These are phyloP conservation scores for Apamea sordens DNA, from an alignment of 2,888 invertebrate species.

Conservation along the genomic window DNA sequence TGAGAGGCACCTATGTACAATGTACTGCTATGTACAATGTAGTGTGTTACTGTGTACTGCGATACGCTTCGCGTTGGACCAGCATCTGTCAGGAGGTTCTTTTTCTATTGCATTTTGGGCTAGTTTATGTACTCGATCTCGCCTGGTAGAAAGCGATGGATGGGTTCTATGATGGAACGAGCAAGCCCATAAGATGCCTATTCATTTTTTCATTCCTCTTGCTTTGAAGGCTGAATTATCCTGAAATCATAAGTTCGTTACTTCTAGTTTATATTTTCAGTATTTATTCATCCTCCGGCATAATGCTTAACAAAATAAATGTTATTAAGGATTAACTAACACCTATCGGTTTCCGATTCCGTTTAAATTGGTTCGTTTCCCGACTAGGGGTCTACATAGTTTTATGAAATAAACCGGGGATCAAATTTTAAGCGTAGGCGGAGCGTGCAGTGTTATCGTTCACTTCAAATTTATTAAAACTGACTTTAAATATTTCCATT, in stretches of 20 bases:
- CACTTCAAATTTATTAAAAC: slow-evolving; percentile 19
- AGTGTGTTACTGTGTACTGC: too few species aligned
- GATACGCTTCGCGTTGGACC: neutral
- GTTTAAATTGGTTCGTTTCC: slow-evolving; percentile 47
- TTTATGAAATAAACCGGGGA: slow-evolving; percentile 46
- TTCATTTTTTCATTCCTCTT: too few species aligned
- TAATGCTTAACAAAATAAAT: neutral
- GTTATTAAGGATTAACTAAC: slow-evolving; percentile 18
- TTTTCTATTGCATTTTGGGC: too few species aligned
- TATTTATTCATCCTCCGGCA: too few species aligned
- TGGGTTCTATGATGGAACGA: too few species aligned
- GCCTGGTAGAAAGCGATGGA: too few species aligned
- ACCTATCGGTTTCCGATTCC: slow-evolving; percentile 27
- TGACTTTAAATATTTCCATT: slow-evolving; percentile 11
- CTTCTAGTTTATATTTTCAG: neutral
- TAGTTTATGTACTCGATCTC: too few species aligned
- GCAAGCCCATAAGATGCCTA: too few species aligned
- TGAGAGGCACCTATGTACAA: too few species aligned
- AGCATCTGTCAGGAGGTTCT: neutral
- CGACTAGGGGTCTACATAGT: slow-evolving; percentile 36
- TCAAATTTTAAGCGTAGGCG: slow-evolving; percentile 20
- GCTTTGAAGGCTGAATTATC: too few species aligned
- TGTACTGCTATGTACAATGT: too few species aligned
- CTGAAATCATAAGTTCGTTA: neutral
- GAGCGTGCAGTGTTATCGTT: slow-evolving; percentile 11